Evolutionary conservation across 2,888 invertebrate genomes (phyloP).

Genomic region (Cryptosula pallasiana): DNA sequence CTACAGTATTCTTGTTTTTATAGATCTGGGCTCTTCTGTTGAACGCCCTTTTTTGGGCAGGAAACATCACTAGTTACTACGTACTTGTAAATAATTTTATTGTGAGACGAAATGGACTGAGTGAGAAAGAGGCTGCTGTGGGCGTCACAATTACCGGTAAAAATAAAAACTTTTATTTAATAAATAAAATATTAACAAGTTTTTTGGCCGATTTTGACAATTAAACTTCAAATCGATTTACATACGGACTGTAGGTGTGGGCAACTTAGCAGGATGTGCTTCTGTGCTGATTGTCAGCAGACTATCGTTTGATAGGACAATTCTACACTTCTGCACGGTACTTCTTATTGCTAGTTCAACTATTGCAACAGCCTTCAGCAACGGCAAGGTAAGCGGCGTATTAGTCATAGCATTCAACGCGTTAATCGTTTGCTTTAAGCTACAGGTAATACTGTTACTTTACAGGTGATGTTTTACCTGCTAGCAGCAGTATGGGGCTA

Average conservation of each 20-base stretch:
- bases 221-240: no score
- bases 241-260: background rate
- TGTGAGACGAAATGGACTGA: background rate
- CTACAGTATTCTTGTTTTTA: background rate
- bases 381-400: background rate
- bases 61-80: background rate
- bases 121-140: background rate
- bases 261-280: background rate
- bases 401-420: no score
- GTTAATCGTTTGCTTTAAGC: no score
- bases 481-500: background rate
- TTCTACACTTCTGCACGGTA: background rate
- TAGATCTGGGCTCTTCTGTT: background rate
- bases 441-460: no score
- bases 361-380: background rate
- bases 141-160: background rate
- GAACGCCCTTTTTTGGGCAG: background rate
- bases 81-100: background rate
- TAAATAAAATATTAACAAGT: no score
- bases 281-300: background rate
- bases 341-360: background rate
- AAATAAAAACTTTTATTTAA: no score
- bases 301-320: background rate
- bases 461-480: background rate
- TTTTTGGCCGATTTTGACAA: no score